A percentile compares a stretch with the other conserved stretches of the same genome.
Conservation (phyloP, 2,888 invertebrate genomes). For the Lasioglossum villosulum region DNA sequence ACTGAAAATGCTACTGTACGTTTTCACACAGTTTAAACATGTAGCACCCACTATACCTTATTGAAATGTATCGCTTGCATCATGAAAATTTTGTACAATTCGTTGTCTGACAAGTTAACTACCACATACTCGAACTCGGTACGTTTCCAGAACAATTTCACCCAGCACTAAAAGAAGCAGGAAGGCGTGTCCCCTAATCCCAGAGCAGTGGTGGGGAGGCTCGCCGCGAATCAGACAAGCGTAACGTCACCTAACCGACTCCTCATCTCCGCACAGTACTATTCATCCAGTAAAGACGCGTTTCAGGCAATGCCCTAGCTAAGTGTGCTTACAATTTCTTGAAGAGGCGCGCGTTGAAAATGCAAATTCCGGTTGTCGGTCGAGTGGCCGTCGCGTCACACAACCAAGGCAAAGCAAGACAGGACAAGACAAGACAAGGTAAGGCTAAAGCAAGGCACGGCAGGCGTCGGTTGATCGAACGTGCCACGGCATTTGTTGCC, state of each 20-base stretch:
- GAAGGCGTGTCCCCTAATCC: neutral
- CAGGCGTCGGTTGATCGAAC: conserved; percentile 77
- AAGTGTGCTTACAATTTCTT: conserved; percentile 30
- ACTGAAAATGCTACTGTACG: too few relatives aligned
- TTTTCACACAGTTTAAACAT: neutral
- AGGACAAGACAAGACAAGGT: neutral
- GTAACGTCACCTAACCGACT: neutral
- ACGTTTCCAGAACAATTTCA: neutral
- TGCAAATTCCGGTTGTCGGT: conserved; percentile 62
- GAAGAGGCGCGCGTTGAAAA: conserved; percentile 49
- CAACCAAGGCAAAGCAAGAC: neutral
- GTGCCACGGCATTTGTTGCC: conserved; percentile 80
- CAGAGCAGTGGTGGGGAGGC: neutral
- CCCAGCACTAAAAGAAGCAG: neutral
- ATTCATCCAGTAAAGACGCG: neutral
- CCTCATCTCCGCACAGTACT: neutral
- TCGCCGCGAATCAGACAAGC: neutral
- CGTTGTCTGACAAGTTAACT: neutral
- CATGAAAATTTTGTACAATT: neutral
- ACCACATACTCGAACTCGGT: neutral
- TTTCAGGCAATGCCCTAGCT: neutral
- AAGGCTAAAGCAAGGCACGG: conserved; percentile 13
- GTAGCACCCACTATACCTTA: neutral
- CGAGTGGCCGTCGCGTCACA: conserved; percentile 42
- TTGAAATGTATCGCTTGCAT: neutral